Base-by-base conservation (phyloP, 2,797 vertebrate species). In the Lacerta bilineata region DNA sequence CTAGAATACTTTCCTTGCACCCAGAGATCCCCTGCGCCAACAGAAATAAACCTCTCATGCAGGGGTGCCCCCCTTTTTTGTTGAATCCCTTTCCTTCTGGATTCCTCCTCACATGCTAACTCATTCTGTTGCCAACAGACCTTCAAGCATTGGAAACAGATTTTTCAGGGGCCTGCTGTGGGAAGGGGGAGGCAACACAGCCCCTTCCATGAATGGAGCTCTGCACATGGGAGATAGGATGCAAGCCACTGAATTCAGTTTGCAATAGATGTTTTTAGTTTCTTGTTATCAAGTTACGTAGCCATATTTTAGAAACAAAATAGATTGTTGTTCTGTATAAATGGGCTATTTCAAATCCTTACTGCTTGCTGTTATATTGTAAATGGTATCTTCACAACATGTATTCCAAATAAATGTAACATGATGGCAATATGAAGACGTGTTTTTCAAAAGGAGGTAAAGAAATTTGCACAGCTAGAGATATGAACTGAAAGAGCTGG, bases 261-360 rank as follows among this genome's bases (percentile, higher is more conserved):
- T 80, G 4, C 8, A 75, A 72, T 59, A 88, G 61, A 88, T 91
- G 64, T 0, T 20, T 68, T 84, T 87, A 27, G 3, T 71, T 90
- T 88, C 55, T 64, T 68, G 0, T 84, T 64, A 43, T 29, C 1
- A 61, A 77, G 25, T 64, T 36, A 55, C 84, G 23, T 86, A 59
- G 29, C 78, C 91, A 76, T 88, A 39, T 92, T 90, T 91, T 68
- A 46, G 46, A 89, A 93, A 20, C 81, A 71, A 43, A 29, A 64
- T 68, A 59, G 41, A 88, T 89, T 88, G 39, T 5, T 72, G 80
- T 17, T 74, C 76, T 23, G 17, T 80, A 36, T 82, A 11, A 84
- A 75, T 90, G n/a, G 2, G 77, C 43, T 78, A 25, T 75, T 92
- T 89, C 68, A 91, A 2, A 59, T 76, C 85, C 88, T 85, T 88